Percentiles rank a stretch among this genome's conserved stretches.
These are phyloP conservation scores for Phoebastria nigripes DNA, from an alignment of 2,797 vertebrate species.

Conservation along the genomic window DNA sequence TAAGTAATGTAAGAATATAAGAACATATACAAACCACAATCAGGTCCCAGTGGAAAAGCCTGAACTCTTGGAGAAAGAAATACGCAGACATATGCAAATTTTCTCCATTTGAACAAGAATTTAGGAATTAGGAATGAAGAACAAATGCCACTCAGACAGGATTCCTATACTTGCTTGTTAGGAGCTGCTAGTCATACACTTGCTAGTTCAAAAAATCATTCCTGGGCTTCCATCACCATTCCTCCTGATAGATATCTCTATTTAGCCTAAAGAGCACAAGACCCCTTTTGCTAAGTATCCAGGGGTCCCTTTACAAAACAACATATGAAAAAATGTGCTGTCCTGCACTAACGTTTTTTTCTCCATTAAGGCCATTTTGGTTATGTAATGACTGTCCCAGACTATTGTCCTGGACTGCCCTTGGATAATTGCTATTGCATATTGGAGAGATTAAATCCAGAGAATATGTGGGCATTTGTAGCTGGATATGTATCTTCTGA, in stretches of 20 bases:
- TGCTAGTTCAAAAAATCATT: neutral
- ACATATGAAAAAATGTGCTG: neutral
- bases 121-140: neutral
- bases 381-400: too few relatives aligned
- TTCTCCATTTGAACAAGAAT: neutral
- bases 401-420: neutral
- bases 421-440: neutral
- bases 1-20: neutral
- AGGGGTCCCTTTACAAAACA: neutral
- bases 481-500: neutral
- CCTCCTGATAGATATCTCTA: neutral
- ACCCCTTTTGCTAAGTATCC: neutral
- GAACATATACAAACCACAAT: neutral
- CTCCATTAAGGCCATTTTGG: neutral
- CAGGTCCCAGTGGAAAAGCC: neutral
- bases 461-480: neutral
- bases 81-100: neutral
- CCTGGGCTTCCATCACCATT: neutral
- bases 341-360: accelerated
- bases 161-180: neutral
- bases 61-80: neutral
- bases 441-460: neutral
- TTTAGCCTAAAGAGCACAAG: neutral
- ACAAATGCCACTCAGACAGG: neutral
- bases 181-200: neutral